Conservation (phyloP, 2,113 vertebrate species). For the Microcebus jonahi region DNA sequence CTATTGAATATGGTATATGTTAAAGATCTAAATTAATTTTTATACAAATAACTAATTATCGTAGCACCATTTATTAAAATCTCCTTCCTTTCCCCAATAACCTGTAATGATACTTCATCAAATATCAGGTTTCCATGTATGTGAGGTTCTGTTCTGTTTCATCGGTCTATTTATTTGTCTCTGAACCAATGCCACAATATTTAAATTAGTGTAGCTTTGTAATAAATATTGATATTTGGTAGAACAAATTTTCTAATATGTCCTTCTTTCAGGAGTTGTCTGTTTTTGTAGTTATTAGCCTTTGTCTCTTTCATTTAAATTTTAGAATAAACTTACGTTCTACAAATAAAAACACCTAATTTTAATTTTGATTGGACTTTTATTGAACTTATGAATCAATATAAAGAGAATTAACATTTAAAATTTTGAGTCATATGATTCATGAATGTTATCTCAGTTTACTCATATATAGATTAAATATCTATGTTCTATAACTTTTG, state of each 20-base stretch:
- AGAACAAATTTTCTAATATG: not conserved
- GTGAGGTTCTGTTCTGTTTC: not conserved
- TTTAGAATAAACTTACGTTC: not conserved
- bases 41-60: not conserved
- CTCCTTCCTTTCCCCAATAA: not conserved
- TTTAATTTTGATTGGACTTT: not conserved
- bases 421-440: not conserved
- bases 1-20: not conserved
- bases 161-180: not conserved
- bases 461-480: not conserved
- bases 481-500: not conserved
- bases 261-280: not conserved
- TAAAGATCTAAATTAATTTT: not conserved
- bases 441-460: not conserved
- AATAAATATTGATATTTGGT: not conserved
- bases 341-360: not conserved
- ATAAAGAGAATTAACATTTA: not conserved
- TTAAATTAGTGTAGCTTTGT: not conserved
- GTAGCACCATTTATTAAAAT: not conserved
- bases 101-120: not conserved
- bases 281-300: not conserved
- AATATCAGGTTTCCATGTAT: not conserved
- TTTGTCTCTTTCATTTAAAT: not conserved
- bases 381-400: not conserved
- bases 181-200: not conserved